Percentiles rank a stretch among this genome's conserved stretches.
phyloP scores from a whole-genome alignment of 2,113 vertebrate species.

The Jaculus jaculus region DNA sequence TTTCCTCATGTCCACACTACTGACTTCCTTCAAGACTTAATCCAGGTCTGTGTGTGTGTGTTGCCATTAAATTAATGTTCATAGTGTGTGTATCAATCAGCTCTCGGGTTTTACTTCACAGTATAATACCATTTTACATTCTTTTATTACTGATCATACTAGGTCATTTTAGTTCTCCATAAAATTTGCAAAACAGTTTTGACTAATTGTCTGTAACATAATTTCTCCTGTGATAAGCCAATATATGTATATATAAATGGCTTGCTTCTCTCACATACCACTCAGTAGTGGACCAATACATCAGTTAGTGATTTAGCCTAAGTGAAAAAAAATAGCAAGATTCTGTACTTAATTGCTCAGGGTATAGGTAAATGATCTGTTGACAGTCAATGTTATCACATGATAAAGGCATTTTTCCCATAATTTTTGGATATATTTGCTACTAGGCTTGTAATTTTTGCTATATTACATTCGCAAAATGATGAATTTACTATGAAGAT shows the following conservation, averaged over 20 bases:
- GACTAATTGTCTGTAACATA: background rate
- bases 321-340: background rate
- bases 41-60: background rate
- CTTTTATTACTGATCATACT: background rate
- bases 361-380: background rate
- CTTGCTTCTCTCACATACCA: background rate
- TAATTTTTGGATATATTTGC: background rate
- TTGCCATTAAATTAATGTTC: background rate
- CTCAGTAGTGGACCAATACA: background rate
- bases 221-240: background rate
- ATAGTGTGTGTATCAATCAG: too few species aligned
- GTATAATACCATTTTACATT: background rate
- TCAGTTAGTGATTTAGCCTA: background rate
- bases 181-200: slow-evolving; percentile 8
- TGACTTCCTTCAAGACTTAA: background rate
- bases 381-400: background rate
- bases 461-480: slow-evolving; percentile 16
- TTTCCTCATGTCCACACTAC: background rate
- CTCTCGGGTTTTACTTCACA: background rate
- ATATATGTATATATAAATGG: background rate
- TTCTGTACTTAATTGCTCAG: background rate
- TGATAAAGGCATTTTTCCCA: background rate
- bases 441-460: slow-evolving; percentile 27
- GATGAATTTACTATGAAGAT: slow-evolving; percentile 61
- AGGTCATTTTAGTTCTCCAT: background rate